Evolutionary conservation across 2,888 invertebrate genomes (phyloP).

Genomic region (Nephrotoma appendiculata): DNA sequence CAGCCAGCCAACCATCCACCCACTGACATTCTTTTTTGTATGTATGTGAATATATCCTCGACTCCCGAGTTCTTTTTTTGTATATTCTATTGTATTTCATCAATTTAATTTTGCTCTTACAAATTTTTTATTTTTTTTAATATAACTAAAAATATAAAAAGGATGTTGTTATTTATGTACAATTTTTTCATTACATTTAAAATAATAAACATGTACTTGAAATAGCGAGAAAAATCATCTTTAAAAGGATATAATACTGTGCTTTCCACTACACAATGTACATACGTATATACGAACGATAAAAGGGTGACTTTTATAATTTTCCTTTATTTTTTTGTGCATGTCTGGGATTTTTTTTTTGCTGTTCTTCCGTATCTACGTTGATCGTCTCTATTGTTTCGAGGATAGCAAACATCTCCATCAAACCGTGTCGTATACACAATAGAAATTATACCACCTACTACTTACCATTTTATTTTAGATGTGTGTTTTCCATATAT

Average conservation of each 20-base stretch:
- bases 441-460: neutral
- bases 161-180: conserved; percentile 1
- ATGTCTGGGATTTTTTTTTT: neutral
- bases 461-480: neutral
- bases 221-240: neutral
- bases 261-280: too few species aligned
- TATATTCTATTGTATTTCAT: neutral
- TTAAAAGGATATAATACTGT: neutral
- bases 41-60: neutral
- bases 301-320: neutral
- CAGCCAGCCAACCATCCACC: neutral
- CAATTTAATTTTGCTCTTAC: neutral
- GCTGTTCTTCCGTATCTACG: neutral
- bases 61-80: neutral
- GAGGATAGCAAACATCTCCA: conserved; percentile 1
- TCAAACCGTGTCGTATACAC: conserved; percentile 1
- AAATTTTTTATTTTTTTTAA: neutral
- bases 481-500: neutral
- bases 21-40: neutral
- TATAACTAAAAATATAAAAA: neutral
- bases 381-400: neutral
- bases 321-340: neutral
- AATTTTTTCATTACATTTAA: conserved; percentile 1
- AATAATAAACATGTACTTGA: conserved; percentile 4
- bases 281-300: neutral